Evolutionary conservation across 2,888 invertebrate genomes (phyloP).

Genomic region (Tenthredo distinguenda): DNA sequence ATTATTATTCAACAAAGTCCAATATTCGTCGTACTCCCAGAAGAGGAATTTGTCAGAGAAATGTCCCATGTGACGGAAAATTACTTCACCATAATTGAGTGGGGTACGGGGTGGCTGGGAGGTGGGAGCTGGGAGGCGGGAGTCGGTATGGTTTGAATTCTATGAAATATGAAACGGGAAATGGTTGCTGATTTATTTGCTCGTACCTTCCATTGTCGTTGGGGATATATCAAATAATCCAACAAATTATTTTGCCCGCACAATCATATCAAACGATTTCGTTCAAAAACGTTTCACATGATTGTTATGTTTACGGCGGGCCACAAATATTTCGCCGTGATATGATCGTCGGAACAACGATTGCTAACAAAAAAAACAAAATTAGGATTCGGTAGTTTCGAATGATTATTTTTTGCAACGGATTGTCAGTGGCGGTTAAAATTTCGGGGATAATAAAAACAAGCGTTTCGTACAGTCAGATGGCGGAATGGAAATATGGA

Average conservation of each 20-base stretch:
- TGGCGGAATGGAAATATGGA: neutral
- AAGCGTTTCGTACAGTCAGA: neutral
- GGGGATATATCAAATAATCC: neutral
- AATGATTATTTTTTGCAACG: neutral
- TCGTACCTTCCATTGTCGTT: neutral
- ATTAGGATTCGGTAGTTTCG: neutral
- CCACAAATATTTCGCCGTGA: neutral
- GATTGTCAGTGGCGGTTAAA: neutral
- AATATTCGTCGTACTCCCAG: neutral
- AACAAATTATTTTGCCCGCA: neutral
- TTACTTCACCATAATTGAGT: neutral
- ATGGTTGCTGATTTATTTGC: neutral
- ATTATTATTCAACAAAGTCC: neutral
- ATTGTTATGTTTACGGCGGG: neutral
- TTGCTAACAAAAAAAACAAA: neutral
- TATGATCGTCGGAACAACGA: too few relatives aligned
- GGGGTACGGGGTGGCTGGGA: neutral
- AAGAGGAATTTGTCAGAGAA: neutral
- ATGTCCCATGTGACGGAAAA: neutral
- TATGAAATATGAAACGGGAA: constrained; percentile 13
- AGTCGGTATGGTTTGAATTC: neutral
- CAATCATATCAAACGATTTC: neutral
- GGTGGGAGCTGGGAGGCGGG: neutral
- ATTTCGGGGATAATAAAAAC: too few relatives aligned
- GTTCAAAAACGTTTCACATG: neutral